Evolutionary conservation across 2,113 vertebrate genomes (phyloP).

Genomic region (Alligator sinensis): DNA sequence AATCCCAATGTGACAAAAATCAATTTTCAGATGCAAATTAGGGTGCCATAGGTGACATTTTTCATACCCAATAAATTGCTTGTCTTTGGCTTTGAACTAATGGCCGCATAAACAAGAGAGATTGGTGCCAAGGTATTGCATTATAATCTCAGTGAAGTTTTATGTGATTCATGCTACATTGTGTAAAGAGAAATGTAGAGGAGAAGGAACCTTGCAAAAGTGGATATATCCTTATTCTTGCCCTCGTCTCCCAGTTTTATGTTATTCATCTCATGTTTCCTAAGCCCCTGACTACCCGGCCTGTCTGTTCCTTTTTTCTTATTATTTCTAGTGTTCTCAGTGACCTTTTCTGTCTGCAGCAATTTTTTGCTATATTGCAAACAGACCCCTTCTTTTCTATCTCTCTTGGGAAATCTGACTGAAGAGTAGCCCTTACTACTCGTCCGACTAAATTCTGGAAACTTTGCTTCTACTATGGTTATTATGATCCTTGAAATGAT

Average conservation of each 20-base stretch:
- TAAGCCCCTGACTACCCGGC: not conserved
- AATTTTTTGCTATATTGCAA: not conserved
- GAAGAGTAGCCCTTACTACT: not conserved
- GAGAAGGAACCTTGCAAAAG: not conserved
- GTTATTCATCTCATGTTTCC: not conserved
- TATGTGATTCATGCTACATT: constrained; percentile 3
- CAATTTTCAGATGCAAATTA: constrained; percentile 83
- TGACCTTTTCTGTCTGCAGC: not conserved
- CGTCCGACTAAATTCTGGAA: not conserved
- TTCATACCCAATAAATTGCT: constrained; percentile 78
- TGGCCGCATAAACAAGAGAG: constrained; percentile 77
- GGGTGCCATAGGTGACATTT: constrained; percentile 74
- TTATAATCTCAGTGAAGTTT: constrained; percentile 57
- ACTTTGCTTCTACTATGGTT: not conserved
- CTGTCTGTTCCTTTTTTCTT: not conserved
- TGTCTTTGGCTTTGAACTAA: constrained; percentile 81
- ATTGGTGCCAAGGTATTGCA: constrained; percentile 66
- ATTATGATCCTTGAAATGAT: not conserved
- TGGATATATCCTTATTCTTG: not conserved
- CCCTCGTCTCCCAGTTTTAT: not conserved
- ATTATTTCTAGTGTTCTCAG: not conserved
- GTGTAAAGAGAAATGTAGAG: constrained; percentile 21
- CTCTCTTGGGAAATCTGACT: not conserved
- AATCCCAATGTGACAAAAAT: constrained; percentile 81
- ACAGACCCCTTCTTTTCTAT: not conserved